Conservation (phyloP, 2,888 invertebrate species). For the Netelia melanura region DNA sequence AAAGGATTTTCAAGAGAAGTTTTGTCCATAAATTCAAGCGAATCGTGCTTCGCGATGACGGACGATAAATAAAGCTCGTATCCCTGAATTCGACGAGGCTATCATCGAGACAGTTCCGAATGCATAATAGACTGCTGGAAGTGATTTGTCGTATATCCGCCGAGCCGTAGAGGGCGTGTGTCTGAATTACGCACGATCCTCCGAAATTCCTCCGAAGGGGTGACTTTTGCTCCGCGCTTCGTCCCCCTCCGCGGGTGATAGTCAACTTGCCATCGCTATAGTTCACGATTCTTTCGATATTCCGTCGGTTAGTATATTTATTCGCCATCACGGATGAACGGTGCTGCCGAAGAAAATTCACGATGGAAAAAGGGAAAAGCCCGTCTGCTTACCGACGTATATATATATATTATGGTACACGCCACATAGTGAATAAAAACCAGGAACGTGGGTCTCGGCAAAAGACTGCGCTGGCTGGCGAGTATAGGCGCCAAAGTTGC, state of each 20-base stretch:
- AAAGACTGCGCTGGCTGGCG: conserved; percentile 35
- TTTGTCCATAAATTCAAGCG: conserved; percentile 43
- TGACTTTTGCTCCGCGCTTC: conserved; percentile 18
- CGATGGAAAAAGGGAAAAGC: conserved; percentile 20
- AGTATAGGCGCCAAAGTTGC: conserved; percentile 76
- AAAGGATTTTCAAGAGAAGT: conserved; percentile 36
- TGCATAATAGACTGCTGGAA: conserved; percentile 39
- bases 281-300: conserved; percentile 7
- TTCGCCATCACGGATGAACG: conserved; percentile 61
- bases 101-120: conserved; percentile 51
- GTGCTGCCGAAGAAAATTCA: conserved; percentile 41
- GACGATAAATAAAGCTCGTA: conserved; percentile 52
- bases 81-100: conserved; percentile 37
- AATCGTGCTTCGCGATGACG: conserved; percentile 29
- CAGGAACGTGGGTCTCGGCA: conserved; percentile 43
- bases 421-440: conserved; percentile 51
- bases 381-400: conserved; percentile 42
- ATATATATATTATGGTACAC: conserved; percentile 29
- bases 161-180: conserved; percentile 20
- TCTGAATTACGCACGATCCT: conserved; percentile 33
- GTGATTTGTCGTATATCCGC: conserved; percentile 50
- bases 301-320: conserved; percentile 49
- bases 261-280: conserved; percentile 11
- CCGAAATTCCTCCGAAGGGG: conserved; percentile 34
- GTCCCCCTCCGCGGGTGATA: conserved; percentile 2